Evolutionary conservation across 2,888 invertebrate genomes (phyloP).

Genomic region (Patella ulyssiponensis): DNA sequence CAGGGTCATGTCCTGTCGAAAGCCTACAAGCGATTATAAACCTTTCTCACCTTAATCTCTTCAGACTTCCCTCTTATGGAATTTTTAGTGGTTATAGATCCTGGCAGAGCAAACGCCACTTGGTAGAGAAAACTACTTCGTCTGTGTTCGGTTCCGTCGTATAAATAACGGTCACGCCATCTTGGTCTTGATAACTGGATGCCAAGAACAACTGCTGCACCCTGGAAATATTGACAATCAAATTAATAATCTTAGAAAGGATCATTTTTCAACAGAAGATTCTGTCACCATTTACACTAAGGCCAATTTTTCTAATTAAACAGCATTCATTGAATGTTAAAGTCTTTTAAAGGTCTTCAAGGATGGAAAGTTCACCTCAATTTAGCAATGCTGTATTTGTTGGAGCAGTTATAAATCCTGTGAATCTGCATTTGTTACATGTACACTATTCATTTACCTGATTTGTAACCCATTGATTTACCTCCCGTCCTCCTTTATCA

Average conservation of each 20-base stretch:
- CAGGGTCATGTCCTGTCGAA: not conserved
- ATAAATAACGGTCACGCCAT: conserved; percentile 26
- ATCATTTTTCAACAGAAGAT: no score
- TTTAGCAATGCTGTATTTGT: no score
- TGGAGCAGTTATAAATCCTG: no score
- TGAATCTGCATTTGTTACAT: no score
- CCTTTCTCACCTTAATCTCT: no score
- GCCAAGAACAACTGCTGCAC: conserved; percentile 44
- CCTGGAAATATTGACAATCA: conserved; percentile 29
- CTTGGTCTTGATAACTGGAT: conserved; percentile 38
- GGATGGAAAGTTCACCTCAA: no score
- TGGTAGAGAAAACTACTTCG: conserved; percentile 35
- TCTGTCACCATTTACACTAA: no score
- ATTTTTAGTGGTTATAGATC: conserved; percentile 1
- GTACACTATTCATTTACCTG: not conserved
- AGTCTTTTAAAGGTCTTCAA: no score
- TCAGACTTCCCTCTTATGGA: no score
- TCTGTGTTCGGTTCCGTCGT: conserved; percentile 13
- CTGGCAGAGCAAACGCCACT: conserved; percentile 40
- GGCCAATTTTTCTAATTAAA: no score
- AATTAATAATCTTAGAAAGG: no score
- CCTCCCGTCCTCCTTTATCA: not conserved
- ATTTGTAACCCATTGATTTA: not conserved
- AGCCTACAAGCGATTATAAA: not conserved
- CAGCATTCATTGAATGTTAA: no score